Base-by-base conservation (phyloP, 2,888 invertebrate species). In the Aradus depressus region DNA sequence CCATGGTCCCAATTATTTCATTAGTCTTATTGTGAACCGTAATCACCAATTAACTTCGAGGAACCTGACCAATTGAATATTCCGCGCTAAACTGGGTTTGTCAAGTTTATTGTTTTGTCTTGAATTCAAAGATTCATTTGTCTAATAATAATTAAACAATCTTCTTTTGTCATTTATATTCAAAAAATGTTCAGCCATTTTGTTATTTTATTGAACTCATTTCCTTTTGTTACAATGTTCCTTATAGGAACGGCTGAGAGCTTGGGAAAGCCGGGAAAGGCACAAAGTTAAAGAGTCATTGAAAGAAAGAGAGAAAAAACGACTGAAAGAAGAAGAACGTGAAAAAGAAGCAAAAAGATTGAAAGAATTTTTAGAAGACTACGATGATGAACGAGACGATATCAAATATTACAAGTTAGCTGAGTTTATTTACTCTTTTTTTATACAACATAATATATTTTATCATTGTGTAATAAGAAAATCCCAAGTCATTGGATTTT, bases 301-400 rank as follows among this genome's bases (percentile, higher is more conserved):
- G 62, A 85, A 85, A 68, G 84, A 91, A 67, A 80, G 83, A 53
- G 85, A 89, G 64, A 84, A 85, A 61, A 90, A 91, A 66, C 72
- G 85, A 41, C 75, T 83, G 59, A 82, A 85, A 63, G 84, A 88
- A 63, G 85, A 87, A 63, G 92, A 93, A 66, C 75, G 89, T 53
- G 84, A 86, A 67, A 79, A 83, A 53, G 97, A 98, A 70, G 95
- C 93, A 1, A 88, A 90, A 70, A 76, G 90, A 37, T 75, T 98
- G 49, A 92, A 93, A 69, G 92, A 96, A 72, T 99, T 99, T 70
- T 76, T 98, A 3, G 98, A 98, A 71, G 97, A 98, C 69, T 99
- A 99, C 66, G 96, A 97, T 65, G 98, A 98, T 68, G 95, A 96
- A 69, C 75, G 93, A 47, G 95, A 97, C 68, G 98, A 98, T 68